A percentile compares a stretch with the other conserved stretches of the same genome.
Evolutionary conservation across 2,888 invertebrate genomes (phyloP).

Genomic region (Microchrysa polita): DNA sequence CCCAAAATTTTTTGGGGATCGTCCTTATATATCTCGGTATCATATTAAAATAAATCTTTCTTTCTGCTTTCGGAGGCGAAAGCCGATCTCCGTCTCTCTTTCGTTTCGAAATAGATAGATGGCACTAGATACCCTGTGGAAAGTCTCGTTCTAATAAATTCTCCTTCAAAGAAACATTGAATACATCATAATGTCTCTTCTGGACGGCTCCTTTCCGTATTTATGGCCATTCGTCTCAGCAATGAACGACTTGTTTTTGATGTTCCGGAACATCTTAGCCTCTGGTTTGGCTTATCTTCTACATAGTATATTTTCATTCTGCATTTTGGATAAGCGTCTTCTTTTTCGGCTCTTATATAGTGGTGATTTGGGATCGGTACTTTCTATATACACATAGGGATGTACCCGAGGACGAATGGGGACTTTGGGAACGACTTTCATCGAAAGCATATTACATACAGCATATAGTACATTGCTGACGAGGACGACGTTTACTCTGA

Average conservation of each 20-base stretch:
- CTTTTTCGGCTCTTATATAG: constrained; percentile 19
- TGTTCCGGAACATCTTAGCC: constrained; percentile 36
- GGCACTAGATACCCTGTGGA: too few relatives aligned
- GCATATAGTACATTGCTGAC: not conserved
- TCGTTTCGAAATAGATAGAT: too few relatives aligned
- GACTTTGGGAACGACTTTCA: not conserved
- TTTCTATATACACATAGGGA: constrained; percentile 17
- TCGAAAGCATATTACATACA: not conserved
- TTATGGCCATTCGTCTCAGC: constrained; percentile 42
- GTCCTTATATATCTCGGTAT: too few relatives aligned
- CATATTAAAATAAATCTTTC: constrained; percentile 45
- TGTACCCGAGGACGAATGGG: not conserved
- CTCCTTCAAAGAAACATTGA: constrained; percentile 42
- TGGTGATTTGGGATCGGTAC: not conserved
- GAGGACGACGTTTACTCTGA: constrained; percentile 18
- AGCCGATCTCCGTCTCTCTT: not conserved
- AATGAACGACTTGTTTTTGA: constrained; percentile 46
- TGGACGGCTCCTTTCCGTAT: constrained; percentile 34
- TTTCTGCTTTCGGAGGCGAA: not conserved
- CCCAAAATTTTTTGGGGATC: too few relatives aligned
- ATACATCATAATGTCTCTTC: constrained; percentile 45
- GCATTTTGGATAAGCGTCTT: not conserved
- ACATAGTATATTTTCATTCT: not conserved
- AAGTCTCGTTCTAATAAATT: constrained; percentile 30
- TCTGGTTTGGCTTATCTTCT: constrained; percentile 20